phyloP scores from a whole-genome alignment of 2,797 vertebrate genomes.

The Oophaga sylvatica region DNA sequence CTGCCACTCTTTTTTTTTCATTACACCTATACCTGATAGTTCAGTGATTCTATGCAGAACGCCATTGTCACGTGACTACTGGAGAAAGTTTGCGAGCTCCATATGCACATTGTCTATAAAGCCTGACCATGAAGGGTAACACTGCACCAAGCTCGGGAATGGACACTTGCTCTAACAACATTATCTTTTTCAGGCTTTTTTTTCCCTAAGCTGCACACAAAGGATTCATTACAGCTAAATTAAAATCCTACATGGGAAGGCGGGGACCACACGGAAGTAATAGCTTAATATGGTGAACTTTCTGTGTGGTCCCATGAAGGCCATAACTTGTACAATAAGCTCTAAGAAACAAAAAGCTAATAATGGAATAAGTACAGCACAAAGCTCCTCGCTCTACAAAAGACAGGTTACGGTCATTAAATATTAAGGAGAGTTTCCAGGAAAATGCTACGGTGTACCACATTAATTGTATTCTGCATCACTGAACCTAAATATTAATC shows the following conservation, averaged over 20 bases:
- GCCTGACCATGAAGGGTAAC: background rate
- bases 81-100: no score
- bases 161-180: background rate
- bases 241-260: conserved; percentile 37
- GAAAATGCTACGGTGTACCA: background rate
- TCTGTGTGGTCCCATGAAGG: conserved; percentile 36
- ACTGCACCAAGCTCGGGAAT: background rate
- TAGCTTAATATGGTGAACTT: conserved; percentile 29
- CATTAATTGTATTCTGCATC: background rate
- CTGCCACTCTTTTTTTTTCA: no score
- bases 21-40: no score
- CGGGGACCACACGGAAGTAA: conserved; percentile 51
- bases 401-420: background rate
- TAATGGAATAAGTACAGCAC: conserved; percentile 1
- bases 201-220: conserved; percentile 25
- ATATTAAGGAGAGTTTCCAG: background rate
- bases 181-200: background rate
- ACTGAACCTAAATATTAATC: background rate
- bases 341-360: background rate
- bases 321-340: conserved; percentile 14
- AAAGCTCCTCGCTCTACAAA: background rate
- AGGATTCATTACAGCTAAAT: conserved; percentile 49
- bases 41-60: no score
- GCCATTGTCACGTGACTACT: no score
- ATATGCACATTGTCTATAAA: background rate